Conservation (phyloP, 2,113 vertebrate species). For the Butorides virescens region DNA sequence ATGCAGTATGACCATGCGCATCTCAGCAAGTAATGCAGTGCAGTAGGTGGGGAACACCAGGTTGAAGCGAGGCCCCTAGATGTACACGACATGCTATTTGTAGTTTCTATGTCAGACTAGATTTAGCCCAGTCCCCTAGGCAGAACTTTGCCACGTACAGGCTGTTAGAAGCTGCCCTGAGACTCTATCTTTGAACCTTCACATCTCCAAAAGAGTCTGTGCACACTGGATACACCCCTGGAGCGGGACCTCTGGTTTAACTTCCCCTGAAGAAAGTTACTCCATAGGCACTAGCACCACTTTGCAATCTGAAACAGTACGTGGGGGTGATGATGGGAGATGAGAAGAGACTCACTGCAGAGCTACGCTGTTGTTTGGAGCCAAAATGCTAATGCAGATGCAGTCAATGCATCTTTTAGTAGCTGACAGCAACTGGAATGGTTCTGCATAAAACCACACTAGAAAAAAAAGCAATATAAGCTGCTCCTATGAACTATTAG, state of each 20-base stretch:
- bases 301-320: neutral
- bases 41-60: neutral
- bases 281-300: neutral
- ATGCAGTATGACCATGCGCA: rapidly evolving
- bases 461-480: neutral
- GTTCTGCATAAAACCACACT: neutral
- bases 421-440: neutral
- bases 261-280: neutral
- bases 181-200: neutral
- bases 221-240: neutral
- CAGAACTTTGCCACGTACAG: rapidly evolving
- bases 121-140: neutral
- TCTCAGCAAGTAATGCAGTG: neutral
- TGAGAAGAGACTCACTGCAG: neutral
- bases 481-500: neutral
- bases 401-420: neutral
- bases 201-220: neutral
- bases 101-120: neutral
- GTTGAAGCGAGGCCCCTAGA: neutral
- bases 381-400: neutral
- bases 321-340: rapidly evolving
- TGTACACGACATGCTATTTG: rapidly evolving
- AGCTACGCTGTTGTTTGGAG: neutral
- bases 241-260: neutral
- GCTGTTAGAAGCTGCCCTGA: neutral